Percentiles rank a stretch among this genome's conserved stretches.
phyloP scores from a whole-genome alignment of 2,888 invertebrate genomes.

The Chloroclystis v-ata region DNA sequence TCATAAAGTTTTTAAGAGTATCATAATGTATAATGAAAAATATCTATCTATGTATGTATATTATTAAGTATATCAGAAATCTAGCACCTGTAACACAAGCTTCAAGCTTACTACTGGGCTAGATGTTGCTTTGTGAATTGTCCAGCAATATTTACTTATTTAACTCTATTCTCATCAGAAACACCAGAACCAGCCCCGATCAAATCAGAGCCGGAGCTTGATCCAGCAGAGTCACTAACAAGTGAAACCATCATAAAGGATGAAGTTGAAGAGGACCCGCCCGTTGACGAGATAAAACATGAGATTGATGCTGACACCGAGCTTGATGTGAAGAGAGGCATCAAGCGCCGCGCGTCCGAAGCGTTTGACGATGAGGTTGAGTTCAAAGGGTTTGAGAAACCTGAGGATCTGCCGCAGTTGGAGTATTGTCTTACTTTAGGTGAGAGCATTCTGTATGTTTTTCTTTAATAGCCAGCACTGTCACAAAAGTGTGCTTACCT shows the following conservation, averaged over 20 bases:
- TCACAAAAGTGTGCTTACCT: background rate
- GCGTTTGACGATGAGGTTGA: constrained; percentile 57
- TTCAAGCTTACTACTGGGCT: too few species aligned
- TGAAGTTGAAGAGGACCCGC: constrained; percentile 19
- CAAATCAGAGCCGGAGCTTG: constrained; percentile 5
- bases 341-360: constrained; percentile 60
- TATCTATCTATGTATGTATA: too few species aligned
- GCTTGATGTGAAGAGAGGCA: constrained; percentile 39
- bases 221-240: background rate
- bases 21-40: too few species aligned
- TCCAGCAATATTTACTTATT: too few species aligned
- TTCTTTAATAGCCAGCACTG: background rate
- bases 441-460: constrained; percentile 38
- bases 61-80: too few species aligned
- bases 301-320: constrained; percentile 21
- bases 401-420: constrained; percentile 34
- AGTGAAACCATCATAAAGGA: constrained; percentile 9
- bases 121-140: too few species aligned
- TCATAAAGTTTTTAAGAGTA: too few species aligned
- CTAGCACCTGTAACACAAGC: too few species aligned
- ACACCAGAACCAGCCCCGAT: constrained; percentile 1
- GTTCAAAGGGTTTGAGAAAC: constrained; percentile 61
- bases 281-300: constrained; percentile 12
- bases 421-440: constrained; percentile 54
- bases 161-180: too few species aligned